phyloP scores from a whole-genome alignment of 1,140 invertebrate species.

The Cherax destructor region DNA sequence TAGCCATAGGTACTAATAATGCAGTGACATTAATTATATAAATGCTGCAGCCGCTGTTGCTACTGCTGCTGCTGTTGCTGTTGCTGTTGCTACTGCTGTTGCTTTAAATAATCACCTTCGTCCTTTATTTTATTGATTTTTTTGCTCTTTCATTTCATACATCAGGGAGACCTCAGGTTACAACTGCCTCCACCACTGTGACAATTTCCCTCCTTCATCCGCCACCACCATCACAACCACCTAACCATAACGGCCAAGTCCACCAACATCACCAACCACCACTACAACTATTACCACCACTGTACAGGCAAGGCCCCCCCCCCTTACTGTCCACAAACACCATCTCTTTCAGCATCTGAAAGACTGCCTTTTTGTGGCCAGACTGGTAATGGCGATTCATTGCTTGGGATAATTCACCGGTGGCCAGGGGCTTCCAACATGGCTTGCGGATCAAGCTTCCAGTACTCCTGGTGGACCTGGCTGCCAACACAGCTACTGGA shows the following conservation, averaged over 20 bases:
- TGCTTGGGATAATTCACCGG: background rate
- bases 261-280: background rate
- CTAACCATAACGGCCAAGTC: background rate
- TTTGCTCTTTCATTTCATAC: too few species aligned
- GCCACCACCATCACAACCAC: background rate
- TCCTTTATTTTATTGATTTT: too few species aligned
- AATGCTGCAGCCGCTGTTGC: too few species aligned
- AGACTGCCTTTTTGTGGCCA: background rate
- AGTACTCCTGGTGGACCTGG: too few species aligned
- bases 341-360: background rate
- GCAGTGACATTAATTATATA: too few species aligned
- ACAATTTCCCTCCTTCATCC: background rate
- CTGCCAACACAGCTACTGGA: background rate
- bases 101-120: too few species aligned
- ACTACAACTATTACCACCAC: background rate
- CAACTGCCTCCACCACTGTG: background rate
- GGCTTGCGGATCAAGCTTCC: too few species aligned
- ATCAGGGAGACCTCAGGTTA: too few species aligned
- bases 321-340: background rate
- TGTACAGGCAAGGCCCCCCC: too few species aligned
- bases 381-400: background rate
- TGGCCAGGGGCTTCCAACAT: background rate
- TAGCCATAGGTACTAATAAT: too few species aligned
- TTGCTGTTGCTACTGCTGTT: too few species aligned
- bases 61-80: too few species aligned